Percentiles rank a stretch among this genome's conserved stretches.
These are phyloP conservation scores for Cervus canadensis DNA, from an alignment of 2,113 vertebrate species.

Conservation along the genomic window DNA sequence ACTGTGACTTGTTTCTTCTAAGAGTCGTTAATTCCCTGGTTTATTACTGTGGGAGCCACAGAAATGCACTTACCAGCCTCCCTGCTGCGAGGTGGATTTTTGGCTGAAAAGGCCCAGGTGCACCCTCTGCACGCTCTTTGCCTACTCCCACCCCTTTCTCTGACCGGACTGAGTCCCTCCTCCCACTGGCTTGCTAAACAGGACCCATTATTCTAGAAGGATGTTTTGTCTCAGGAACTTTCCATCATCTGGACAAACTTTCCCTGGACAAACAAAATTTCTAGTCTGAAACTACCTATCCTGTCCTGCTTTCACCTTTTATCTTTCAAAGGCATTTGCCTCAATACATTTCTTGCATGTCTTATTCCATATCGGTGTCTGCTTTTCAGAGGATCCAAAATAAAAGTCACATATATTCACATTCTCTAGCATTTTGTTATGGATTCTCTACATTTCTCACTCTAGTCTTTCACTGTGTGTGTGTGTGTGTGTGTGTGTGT, in stretches of 20 bases:
- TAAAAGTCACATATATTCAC: neutral
- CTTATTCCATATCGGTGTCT: neutral
- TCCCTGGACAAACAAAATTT: neutral
- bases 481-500: neutral
- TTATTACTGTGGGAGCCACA: neutral
- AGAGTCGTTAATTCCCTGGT: neutral
- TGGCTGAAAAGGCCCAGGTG: neutral
- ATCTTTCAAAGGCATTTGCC: neutral
- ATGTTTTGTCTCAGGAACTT: neutral
- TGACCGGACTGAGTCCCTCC: neutral
- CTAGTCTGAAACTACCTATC: neutral
- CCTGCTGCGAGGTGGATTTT: too few species aligned
- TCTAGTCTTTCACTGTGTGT: neutral
- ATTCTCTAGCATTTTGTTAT: neutral
- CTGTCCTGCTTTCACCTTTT: neutral
- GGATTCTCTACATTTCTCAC: neutral
- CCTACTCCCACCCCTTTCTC: accelerated
- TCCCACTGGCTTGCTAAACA: accelerated
- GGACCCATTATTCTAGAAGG: neutral
- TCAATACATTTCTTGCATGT: neutral
- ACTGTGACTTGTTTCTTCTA: neutral
- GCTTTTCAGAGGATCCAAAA: neutral
- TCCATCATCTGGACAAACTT: neutral
- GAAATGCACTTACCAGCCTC: neutral
- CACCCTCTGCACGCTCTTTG: neutral